These are phyloP conservation scores for Anarrhichthys ocellatus DNA, from an alignment of 2,113 vertebrate genomes.

Conservation along the genomic window DNA sequence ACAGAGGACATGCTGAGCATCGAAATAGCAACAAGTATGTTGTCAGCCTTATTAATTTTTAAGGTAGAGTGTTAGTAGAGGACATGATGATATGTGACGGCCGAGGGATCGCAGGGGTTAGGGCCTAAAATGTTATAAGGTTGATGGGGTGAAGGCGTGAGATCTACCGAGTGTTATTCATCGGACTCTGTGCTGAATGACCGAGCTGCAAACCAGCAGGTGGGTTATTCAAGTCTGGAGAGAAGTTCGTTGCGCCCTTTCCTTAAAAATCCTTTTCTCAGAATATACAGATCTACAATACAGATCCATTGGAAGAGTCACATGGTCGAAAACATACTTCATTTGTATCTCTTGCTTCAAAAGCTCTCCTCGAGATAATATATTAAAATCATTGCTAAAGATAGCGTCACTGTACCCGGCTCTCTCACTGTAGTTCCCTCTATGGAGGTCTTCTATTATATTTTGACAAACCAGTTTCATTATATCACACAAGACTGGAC, in stretches of 20 bases:
- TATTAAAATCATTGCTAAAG: neutral
- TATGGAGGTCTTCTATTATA: neutral
- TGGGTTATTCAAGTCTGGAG: conserved; percentile 5
- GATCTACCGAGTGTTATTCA: conserved; percentile 25
- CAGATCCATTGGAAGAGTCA: neutral
- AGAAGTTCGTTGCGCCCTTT: conserved; percentile 14
- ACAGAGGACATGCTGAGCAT: conserved; percentile 74
- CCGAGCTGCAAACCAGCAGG: conserved; percentile 8
- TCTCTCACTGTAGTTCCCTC: neutral
- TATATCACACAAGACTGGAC: conserved; percentile 22
- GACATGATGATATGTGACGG: conserved; percentile 63
- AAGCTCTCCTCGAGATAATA: neutral
- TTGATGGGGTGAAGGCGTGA: conserved; percentile 62
- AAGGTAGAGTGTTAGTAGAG: conserved; percentile 67
- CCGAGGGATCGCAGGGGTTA: conserved; percentile 43
- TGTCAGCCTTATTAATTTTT: conserved; percentile 80
- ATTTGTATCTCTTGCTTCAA: neutral
- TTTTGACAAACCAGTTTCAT: conserved; percentile 22
- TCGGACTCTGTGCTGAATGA: conserved; percentile 38
- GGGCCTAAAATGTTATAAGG: conserved; percentile 59
- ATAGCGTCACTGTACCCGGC: neutral
- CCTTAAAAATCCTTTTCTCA: neutral
- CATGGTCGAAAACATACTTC: neutral
- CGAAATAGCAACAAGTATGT: conserved; percentile 74
- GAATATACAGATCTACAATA: neutral